A percentile compares a stretch with the other conserved stretches of the same genome.
Evolutionary conservation across 2,113 vertebrate genomes (phyloP).

Genomic region (Dicaeum eximium): DNA sequence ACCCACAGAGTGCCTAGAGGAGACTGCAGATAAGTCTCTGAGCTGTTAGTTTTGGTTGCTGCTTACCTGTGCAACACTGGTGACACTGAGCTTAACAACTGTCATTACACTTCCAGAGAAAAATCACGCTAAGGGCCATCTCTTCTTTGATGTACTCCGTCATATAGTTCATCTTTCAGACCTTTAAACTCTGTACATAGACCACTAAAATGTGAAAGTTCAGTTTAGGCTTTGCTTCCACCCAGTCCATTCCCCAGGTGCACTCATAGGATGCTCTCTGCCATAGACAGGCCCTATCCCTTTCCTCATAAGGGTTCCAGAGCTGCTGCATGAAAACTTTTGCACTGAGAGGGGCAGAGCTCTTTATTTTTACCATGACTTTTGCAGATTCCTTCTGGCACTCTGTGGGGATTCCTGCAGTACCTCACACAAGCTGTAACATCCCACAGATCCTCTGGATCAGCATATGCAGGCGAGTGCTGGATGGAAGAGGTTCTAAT

Average conservation of each 20-base stretch:
- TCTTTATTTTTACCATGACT: slow-evolving; percentile 47
- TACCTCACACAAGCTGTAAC: neutral
- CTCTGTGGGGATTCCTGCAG: neutral
- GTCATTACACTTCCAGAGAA: neutral
- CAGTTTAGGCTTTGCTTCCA: slow-evolving; percentile 13
- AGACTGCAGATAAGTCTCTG: neutral
- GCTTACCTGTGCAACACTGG: slow-evolving; percentile 4
- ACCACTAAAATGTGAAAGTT: slow-evolving; percentile 47
- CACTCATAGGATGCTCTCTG: neutral
- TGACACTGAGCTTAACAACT: neutral
- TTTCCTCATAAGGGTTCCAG: neutral
- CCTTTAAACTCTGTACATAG: neutral
- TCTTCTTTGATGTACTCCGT: neutral
- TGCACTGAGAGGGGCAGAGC: slow-evolving; percentile 15
- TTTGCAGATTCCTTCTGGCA: neutral
- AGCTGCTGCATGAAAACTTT: neutral
- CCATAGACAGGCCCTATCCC: neutral
- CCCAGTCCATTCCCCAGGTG: neutral
- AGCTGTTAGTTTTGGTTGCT: neutral
- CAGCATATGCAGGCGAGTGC: neutral
- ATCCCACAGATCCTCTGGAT: neutral
- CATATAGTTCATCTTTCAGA: neutral
- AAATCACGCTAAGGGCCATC: neutral
- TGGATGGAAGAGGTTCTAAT: neutral
- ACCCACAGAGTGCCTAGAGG: neutral